Conservation (phyloP, 2,113 vertebrate species). For the Melanerpes aurifrons region DNA sequence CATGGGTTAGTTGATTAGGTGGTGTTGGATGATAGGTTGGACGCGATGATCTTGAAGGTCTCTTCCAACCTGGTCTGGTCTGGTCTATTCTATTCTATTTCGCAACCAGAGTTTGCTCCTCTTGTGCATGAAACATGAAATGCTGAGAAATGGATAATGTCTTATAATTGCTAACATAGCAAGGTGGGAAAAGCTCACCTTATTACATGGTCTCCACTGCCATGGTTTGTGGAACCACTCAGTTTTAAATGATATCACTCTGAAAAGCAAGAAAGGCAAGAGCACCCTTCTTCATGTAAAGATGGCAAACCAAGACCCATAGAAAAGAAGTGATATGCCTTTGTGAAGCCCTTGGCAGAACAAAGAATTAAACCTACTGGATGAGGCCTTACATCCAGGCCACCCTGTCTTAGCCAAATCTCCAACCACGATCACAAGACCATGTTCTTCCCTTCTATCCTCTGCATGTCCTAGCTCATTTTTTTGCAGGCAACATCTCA, state of each 20-base stretch:
- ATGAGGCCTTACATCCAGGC: background rate
- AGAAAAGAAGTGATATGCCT: background rate
- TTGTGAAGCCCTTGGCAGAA: background rate
- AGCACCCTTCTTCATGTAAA: background rate
- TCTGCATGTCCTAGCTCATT: background rate
- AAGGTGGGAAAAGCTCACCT: background rate
- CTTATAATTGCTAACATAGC: background rate
- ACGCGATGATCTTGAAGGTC: no score
- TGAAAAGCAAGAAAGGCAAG: background rate
- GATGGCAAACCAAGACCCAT: background rate
- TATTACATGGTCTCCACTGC: background rate
- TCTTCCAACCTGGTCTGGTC: background rate
- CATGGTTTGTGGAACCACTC: background rate
- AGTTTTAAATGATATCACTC: background rate
- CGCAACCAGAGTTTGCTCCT: background rate
- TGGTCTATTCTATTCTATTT: no score
- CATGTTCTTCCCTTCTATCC: background rate
- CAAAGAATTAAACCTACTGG: background rate
- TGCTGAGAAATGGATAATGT: slow-evolving; percentile 6
- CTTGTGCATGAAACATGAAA: background rate
- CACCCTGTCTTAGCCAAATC: background rate
- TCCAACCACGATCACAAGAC: background rate
- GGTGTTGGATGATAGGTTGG: no score
- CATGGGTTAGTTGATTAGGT: no score
- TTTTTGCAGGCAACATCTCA: slow-evolving; percentile 18